Conservation (phyloP, 2,888 invertebrate species). For the Alloscopus bannaensis region DNA sequence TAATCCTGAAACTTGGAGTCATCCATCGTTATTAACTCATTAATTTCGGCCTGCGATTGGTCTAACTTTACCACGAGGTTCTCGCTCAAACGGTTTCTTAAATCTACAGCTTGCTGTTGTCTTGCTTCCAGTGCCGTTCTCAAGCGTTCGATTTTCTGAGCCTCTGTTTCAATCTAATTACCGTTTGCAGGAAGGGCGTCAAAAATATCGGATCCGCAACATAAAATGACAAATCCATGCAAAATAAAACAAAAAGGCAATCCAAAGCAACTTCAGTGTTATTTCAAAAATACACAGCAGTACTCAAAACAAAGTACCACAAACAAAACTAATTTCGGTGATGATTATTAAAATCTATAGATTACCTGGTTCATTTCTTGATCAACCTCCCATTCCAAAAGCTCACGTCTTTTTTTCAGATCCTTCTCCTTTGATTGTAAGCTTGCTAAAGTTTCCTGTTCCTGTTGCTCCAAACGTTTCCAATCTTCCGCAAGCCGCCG, state of each 20-base stretch:
- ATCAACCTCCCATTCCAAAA: conserved; percentile 78
- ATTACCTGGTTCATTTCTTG: conserved; percentile 74
- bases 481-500: conserved; percentile 77
- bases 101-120: conserved; percentile 58
- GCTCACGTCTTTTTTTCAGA: conserved; percentile 77
- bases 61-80: conserved; percentile 66
- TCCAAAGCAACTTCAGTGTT: conserved; percentile 74
- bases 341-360: not conserved
- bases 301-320: not conserved
- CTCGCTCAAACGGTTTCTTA: conserved; percentile 51
- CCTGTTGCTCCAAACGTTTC: conserved; percentile 80
- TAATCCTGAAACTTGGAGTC: conserved; percentile 67
- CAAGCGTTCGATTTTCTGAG: conserved; percentile 68
- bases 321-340: not conserved
- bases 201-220: conserved; percentile 16
- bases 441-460: conserved; percentile 79
- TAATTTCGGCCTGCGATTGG: conserved; percentile 66
- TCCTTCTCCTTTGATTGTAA: conserved; percentile 80
- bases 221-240: conserved; percentile 5
- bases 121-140: conserved; percentile 66
- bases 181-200: not conserved
- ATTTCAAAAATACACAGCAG: conserved; percentile 51
- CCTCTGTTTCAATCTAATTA: conserved; percentile 71
- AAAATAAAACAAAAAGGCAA: conserved; percentile 70
- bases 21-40: conserved; percentile 65